These are phyloP conservation scores for Ibycter americanus DNA, from an alignment of 2,797 vertebrate genomes.

Conservation along the genomic window DNA sequence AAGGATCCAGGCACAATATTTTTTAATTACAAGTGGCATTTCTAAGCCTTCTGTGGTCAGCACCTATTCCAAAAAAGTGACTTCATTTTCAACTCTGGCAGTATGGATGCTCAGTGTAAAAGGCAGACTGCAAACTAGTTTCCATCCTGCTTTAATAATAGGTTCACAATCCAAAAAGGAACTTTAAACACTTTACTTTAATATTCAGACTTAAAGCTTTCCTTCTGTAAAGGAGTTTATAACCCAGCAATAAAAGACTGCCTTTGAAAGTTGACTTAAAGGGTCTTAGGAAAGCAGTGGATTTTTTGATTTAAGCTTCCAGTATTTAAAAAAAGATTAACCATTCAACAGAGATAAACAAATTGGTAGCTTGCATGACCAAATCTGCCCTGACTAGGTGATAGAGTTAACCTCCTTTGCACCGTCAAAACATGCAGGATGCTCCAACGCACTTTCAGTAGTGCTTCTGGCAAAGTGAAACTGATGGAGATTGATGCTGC, in stretches of 20 bases:
- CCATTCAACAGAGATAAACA: constrained; percentile 19
- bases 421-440: fast-evolving
- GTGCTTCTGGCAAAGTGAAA: neutral
- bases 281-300: constrained; percentile 28
- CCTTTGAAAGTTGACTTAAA: constrained; percentile 65
- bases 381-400: constrained; percentile 28
- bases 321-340: constrained; percentile 51
- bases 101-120: neutral
- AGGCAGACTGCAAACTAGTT: constrained; percentile 32
- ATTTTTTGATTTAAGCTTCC: constrained; percentile 46
- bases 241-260: constrained; percentile 61
- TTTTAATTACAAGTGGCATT: constrained; percentile 61
- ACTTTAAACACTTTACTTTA: constrained; percentile 23
- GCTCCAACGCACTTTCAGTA: neutral
- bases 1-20: constrained; percentile 38
- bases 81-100: constrained; percentile 29
- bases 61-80: constrained; percentile 29
- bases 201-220: constrained; percentile 58
- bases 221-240: constrained; percentile 63
- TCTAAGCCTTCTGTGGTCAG: constrained; percentile 21
- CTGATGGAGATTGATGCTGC: neutral
- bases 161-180: constrained; percentile 11
- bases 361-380: neutral
- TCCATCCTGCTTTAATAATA: constrained; percentile 40
- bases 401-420: neutral